Conservation (phyloP, 2,888 invertebrate species). For the Tethea ocularis region DNA sequence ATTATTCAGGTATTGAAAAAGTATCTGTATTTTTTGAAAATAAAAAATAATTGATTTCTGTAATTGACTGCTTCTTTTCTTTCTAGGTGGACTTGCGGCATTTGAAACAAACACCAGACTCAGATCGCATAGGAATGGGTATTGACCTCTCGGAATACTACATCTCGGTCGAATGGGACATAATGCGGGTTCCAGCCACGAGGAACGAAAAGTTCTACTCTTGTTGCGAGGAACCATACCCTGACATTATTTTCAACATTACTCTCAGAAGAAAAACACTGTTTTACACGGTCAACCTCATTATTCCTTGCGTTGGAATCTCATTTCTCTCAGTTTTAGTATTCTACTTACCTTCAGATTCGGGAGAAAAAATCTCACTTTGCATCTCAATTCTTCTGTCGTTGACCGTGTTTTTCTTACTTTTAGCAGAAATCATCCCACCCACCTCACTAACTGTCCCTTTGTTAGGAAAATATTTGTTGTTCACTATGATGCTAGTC, state of each 20-base stretch:
- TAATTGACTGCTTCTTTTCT: conserved; percentile 21
- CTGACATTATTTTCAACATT: conserved; percentile 98
- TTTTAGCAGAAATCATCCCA: conserved; percentile 97
- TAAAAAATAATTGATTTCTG: no score
- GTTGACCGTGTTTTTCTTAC: conserved; percentile 96
- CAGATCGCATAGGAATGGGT: conserved; percentile 94
- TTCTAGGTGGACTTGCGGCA: conserved; percentile 95
- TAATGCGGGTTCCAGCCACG: conserved; percentile 95
- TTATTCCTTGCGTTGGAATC: conserved; percentile 98
- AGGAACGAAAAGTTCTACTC: conserved; percentile 97
- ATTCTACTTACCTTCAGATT: conserved; percentile 98
- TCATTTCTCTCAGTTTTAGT: conserved; percentile 98
- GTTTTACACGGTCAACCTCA: conserved; percentile 98
- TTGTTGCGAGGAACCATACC: conserved; percentile 98
- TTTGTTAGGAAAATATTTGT: conserved; percentile 94
- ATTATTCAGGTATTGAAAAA: no score
- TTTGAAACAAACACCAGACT: conserved; percentile 93
- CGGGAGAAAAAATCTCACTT: conserved; percentile 98
- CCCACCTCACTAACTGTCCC: conserved; percentile 97
- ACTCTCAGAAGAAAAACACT: conserved; percentile 97
- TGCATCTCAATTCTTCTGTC: conserved; percentile 97
- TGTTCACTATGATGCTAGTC: conserved; percentile 97
- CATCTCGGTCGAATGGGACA: conserved; percentile 99
- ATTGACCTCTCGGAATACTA: conserved; percentile 97
- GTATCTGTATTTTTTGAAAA: no score